Evolutionary conservation across 2,113 vertebrate species (phyloP).

Genomic region (Bufo bufo): DNA sequence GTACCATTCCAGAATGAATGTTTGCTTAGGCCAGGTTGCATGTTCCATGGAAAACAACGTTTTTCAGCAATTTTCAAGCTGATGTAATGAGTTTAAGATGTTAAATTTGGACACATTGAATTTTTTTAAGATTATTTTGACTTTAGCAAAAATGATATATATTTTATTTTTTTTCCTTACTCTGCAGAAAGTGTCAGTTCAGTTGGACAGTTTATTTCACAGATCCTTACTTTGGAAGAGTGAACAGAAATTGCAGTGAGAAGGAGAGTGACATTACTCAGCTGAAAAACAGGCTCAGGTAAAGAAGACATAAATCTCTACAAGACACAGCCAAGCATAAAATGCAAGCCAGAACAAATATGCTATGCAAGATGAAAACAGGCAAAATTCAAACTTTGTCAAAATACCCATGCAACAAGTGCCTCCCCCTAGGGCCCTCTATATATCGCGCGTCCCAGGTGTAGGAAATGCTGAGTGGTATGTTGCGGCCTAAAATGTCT

Average conservation of each 20-base stretch:
- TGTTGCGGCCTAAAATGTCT: too few relatives aligned
- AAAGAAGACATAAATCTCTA: conserved; percentile 7
- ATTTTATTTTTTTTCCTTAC: background rate
- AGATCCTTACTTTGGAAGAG: conserved; percentile 26
- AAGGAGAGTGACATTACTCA: conserved; percentile 13
- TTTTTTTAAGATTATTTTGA: conserved; percentile 1
- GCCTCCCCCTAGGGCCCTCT: too few relatives aligned
- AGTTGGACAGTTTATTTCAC: background rate
- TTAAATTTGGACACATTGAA: background rate
- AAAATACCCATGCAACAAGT: too few relatives aligned
- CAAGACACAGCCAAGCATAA: conserved; percentile 6
- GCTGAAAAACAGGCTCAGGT: conserved; percentile 1
- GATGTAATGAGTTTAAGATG: background rate
- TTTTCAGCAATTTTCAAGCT: too few relatives aligned
- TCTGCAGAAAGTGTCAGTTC: background rate
- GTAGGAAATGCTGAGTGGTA: too few relatives aligned
- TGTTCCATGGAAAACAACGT: too few relatives aligned
- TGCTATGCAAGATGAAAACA: background rate
- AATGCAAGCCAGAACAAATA: background rate
- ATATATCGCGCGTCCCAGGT: too few relatives aligned
- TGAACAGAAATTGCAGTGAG: conserved; percentile 19
- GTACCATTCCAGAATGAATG: too few relatives aligned
- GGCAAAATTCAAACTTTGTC: background rate
- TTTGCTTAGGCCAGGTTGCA: too few relatives aligned
- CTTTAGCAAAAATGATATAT: background rate